phyloP scores from a whole-genome alignment of 2,888 invertebrate species.

The Spodoptera picta region DNA sequence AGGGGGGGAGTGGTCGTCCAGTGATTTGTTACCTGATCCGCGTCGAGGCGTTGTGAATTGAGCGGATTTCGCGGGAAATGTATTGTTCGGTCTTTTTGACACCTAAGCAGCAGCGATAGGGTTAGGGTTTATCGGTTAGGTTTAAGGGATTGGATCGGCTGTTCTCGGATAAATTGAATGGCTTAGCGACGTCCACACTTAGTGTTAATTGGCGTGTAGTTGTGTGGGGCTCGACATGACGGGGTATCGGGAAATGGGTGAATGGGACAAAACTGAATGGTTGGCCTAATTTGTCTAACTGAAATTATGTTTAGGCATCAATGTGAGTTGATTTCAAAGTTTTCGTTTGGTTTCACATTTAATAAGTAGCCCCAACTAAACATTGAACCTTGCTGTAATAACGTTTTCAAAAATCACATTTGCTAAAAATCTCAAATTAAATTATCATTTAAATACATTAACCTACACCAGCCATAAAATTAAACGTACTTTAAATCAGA shows the following conservation, averaged over 20 bases:
- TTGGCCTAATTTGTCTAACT: too few species aligned
- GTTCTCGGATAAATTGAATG: constrained; percentile 53
- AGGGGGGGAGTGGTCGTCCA: constrained; percentile 39
- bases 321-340: too few species aligned
- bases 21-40: constrained; percentile 64
- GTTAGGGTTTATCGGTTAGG: constrained; percentile 52
- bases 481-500: constrained; percentile 25
- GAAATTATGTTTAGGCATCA: too few species aligned
- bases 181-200: constrained; percentile 42
- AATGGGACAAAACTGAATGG: not conserved
- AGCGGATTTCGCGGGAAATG: constrained; percentile 56
- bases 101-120: constrained; percentile 57
- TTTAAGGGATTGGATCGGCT: constrained; percentile 53
- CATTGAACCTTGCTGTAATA: too few species aligned
- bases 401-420: too few species aligned
- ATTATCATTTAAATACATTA: not conserved
- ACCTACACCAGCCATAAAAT: constrained; percentile 10
- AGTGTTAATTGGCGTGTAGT: constrained; percentile 36
- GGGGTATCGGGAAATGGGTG: not conserved
- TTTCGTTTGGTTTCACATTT: too few species aligned
- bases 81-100: constrained; percentile 62
- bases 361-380: too few species aligned
- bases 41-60: constrained; percentile 62
- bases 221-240: constrained; percentile 6
- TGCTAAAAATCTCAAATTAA: too few species aligned